Percentiles rank a stretch among this genome's conserved stretches.
Conservation (phyloP, 2,797 vertebrate genomes). For the Anguilla megastoma region DNA sequence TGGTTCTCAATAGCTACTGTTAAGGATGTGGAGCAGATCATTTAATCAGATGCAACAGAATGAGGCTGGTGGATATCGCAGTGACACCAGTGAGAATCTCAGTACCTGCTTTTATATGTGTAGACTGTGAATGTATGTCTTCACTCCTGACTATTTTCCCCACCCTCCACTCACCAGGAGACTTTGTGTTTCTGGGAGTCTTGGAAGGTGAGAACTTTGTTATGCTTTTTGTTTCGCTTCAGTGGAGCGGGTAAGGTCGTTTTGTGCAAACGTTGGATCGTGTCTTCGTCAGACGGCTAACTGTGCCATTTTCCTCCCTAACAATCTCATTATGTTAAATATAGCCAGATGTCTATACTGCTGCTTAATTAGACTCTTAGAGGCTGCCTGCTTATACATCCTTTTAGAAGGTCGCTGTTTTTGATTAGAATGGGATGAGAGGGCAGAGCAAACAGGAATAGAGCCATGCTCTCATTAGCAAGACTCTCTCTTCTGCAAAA, state of each 20-base stretch:
- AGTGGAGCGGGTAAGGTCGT: neutral
- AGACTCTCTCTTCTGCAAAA: no score
- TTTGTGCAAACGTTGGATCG: neutral
- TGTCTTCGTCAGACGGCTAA: neutral
- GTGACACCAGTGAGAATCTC: neutral
- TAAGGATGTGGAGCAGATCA: neutral
- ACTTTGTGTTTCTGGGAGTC: neutral
- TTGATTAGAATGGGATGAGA: slow-evolving; percentile 24
- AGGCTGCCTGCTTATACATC: neutral
- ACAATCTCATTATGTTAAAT: slow-evolving; percentile 28
- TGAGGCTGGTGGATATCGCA: neutral
- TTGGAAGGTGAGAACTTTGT: neutral
- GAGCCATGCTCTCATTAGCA: neutral
- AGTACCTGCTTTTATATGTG: neutral
- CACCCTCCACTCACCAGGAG: neutral
- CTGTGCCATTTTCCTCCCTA: slow-evolving; percentile 3
- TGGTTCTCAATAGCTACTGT: neutral
- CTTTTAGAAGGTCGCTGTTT: slow-evolving; percentile 23
- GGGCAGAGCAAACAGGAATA: neutral
- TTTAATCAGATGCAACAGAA: neutral
- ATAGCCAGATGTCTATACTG: slow-evolving; percentile 12
- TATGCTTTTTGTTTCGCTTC: neutral
- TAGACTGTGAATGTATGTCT: neutral
- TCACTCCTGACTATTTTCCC: neutral
- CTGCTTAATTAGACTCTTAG: neutral